phyloP scores from a whole-genome alignment of 2,888 invertebrate genomes.

The Sthenelais limicola region DNA sequence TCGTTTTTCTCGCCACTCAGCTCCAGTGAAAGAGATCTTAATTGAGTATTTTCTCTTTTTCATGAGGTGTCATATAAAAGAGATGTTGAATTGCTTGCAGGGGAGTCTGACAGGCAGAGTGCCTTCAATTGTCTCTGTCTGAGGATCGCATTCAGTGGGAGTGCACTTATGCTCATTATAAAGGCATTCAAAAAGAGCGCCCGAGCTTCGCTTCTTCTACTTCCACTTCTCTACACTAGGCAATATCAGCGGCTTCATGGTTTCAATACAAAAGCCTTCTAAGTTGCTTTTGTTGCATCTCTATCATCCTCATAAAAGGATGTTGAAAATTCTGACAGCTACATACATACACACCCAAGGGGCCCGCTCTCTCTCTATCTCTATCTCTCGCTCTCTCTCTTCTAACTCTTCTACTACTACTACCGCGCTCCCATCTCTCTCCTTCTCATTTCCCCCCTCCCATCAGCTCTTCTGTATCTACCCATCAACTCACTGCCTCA shows the following conservation, averaged over 20 bases:
- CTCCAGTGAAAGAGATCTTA: slow-evolving; percentile 30
- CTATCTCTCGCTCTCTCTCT: background rate
- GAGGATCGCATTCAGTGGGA: slow-evolving; percentile 2
- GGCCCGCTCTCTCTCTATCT: no score
- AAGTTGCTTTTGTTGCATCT: slow-evolving; percentile 1
- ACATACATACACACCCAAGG: background rate
- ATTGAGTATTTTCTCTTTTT: slow-evolving; percentile 31
- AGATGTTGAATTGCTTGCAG: slow-evolving; percentile 33
- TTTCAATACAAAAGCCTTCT: slow-evolving; percentile 13
- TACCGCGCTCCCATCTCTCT: background rate
- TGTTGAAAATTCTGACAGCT: slow-evolving; percentile 12
- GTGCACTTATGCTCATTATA: slow-evolving; percentile 34
- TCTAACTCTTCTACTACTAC: no score
- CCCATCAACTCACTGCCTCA: background rate
- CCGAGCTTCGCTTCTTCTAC: background rate
- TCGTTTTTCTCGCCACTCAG: slow-evolving; percentile 8
- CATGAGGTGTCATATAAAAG: slow-evolving; percentile 25
- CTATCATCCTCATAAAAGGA: slow-evolving; percentile 12
- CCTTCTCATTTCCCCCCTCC: background rate
- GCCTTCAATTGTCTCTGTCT: slow-evolving; percentile 31
- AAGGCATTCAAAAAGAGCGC: slow-evolving; percentile 37
- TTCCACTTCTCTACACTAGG: background rate
- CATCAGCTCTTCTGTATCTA: background rate
- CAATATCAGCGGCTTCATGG: background rate
- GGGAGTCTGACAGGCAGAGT: background rate